Base-by-base conservation (phyloP, 1,140 invertebrate species). In the Zaprionus capensis region DNA sequence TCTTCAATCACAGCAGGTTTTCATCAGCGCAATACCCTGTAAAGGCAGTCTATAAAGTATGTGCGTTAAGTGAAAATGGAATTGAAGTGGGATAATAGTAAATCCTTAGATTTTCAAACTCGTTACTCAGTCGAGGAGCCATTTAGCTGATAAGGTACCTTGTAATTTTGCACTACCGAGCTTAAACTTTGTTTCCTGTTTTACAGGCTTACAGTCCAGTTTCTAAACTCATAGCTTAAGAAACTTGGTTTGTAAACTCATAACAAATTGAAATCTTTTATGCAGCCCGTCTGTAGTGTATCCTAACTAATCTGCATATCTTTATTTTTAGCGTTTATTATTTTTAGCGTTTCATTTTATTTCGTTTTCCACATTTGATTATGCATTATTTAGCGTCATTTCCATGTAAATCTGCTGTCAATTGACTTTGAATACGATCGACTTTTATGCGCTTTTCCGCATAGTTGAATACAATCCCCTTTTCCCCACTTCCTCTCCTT, bases 401-500 rank as follows among this genome's bases (percentile, higher is more conserved):
- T 73, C 63, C 75, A 73, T 77, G 31, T 68, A 57, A 68, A 67
- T 72, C 46, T n/a, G 61, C 73, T 65, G 53, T 53, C 73, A 76
- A 71, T 65, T 71, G 58, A 63, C 72, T 64, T 64, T 71, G 58
- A 74, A 57, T 64, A 36, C 31, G 57, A 24, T 49, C 63, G 64
- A 49, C 34, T 41, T n/a, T 55, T n/a, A 24, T 59, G 34, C 41
- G 51, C 49, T 66, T 72, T 76, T 76, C 69, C 74, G 74, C 74
- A 76, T 65, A 65, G 68, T 22, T 71, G 51, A 26, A 67, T 62
- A n/a, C 20, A 14, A 9, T 17, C n/a, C 22, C 38, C 28, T 34
- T 28, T 9, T 17, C 3, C n/a, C n/a, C 24, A 15, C 20, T 14
- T 14, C 24, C 38, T 26, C 17, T 1, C 6, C 9, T 17, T n/a